phyloP scores from a whole-genome alignment of 2,113 vertebrate genomes.

The Meriones unguiculatus region DNA sequence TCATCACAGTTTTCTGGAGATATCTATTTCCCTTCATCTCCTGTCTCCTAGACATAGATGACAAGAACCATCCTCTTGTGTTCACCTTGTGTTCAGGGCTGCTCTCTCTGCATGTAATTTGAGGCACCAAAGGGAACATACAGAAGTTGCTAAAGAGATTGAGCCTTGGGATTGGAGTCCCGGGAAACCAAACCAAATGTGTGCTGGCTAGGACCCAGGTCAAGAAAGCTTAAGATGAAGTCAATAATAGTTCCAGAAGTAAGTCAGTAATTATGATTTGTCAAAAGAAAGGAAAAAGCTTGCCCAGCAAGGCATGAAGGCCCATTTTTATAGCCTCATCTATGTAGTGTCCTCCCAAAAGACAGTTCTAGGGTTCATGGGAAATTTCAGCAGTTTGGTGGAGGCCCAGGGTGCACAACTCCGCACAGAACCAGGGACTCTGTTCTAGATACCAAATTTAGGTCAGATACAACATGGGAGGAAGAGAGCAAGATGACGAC shows the following conservation, averaged over 20 bases:
- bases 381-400: not conserved
- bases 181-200: not conserved
- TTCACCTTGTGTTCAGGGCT: not conserved
- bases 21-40: accelerated
- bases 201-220: not conserved
- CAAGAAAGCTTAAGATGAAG: not conserved
- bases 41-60: not conserved
- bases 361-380: not conserved
- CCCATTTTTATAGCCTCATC: not conserved
- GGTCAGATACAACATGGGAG: not conserved
- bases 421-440: not conserved
- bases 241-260: constrained; percentile 15
- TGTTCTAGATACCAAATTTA: not conserved
- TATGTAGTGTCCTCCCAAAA: not conserved
- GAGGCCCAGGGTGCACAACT: not conserved
- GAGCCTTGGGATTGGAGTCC: not conserved
- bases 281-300: not conserved
- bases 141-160: not conserved
- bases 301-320: not conserved
- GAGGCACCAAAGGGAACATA: not conserved
- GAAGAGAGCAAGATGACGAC: not conserved
- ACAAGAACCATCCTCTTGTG: not conserved
- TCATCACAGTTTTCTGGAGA: not conserved
- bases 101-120: not conserved
- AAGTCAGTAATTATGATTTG: not conserved